Evolutionary conservation across 2,797 vertebrate species (phyloP).

Genomic region (Brotula barbata): DNA sequence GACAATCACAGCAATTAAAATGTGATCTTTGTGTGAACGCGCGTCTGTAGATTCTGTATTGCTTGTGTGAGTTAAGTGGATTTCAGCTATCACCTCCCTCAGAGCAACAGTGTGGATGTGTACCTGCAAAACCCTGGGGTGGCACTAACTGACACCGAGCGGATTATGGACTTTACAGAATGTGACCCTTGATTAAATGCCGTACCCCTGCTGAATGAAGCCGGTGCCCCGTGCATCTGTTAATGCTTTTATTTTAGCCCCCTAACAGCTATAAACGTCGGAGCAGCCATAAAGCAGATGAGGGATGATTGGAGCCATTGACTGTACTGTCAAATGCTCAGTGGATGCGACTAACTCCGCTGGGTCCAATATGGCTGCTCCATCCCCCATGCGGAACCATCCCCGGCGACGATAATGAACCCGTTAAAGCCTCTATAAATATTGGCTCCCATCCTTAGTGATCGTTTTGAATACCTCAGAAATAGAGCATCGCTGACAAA

Average conservation of each 20-base stretch:
- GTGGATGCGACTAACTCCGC: slow-evolving; percentile 61
- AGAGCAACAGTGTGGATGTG: slow-evolving; percentile 25
- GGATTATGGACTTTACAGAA: slow-evolving; percentile 62
- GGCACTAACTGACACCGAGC: slow-evolving; percentile 54
- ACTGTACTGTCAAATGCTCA: slow-evolving; percentile 73
- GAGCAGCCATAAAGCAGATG: slow-evolving; percentile 72
- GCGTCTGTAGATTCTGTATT: not conserved
- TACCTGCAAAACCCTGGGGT: slow-evolving; percentile 33
- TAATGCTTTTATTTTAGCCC: slow-evolving; percentile 73
- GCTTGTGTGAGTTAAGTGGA: not conserved
- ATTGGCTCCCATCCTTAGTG: slow-evolving; percentile 69
- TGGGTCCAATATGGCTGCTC: slow-evolving; percentile 67
- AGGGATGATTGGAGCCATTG: slow-evolving; percentile 77
- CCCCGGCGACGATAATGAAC: slow-evolving; percentile 74
- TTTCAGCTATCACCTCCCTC: slow-evolving; percentile 1
- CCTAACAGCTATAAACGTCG: slow-evolving; percentile 76
- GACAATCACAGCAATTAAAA: not conserved
- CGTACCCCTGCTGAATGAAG: slow-evolving; percentile 51
- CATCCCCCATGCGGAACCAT: slow-evolving; percentile 63
- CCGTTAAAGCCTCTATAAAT: slow-evolving; percentile 80
- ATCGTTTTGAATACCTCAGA: slow-evolving; percentile 68
- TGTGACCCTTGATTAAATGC: slow-evolving; percentile 65
- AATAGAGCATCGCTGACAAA: slow-evolving; percentile 61
- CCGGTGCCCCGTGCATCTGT: slow-evolving; percentile 54
- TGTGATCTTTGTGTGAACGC: not conserved